Evolutionary conservation across 2,113 vertebrate species (phyloP).

Genomic region (Daubentonia madagascariensis): DNA sequence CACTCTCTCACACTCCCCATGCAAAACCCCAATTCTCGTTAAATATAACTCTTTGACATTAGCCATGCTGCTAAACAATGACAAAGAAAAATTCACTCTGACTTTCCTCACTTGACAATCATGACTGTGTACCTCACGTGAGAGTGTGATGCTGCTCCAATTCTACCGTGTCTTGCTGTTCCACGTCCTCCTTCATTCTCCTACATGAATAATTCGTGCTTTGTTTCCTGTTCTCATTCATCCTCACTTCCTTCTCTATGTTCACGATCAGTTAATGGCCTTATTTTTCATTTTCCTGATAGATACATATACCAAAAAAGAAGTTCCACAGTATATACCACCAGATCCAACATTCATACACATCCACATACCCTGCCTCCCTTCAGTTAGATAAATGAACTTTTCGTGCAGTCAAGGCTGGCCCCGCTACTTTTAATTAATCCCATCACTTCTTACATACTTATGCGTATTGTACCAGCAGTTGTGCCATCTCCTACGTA

Average conservation of each 20-base stretch:
- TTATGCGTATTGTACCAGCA: not conserved
- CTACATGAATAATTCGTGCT: not conserved
- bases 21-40: not conserved
- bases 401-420: not conserved
- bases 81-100: not conserved
- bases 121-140: not conserved
- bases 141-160: fast-evolving
- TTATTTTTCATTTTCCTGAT: not conserved
- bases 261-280: not conserved
- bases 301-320: not conserved
- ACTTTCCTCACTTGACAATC: not conserved
- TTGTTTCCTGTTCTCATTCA: not conserved
- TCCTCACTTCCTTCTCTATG: not conserved
- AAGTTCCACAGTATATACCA: not conserved
- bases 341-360: not conserved
- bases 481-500: not conserved
- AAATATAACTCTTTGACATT: not conserved
- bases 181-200: not conserved
- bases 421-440: not conserved
- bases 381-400: not conserved
- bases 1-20: not conserved
- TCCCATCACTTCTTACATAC: not conserved
- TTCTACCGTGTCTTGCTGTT: not conserved
- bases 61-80: not conserved
- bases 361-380: not conserved